Evolutionary conservation across 2,797 vertebrate species (phyloP).

Genomic region (Xiphophorus birchmanni): DNA sequence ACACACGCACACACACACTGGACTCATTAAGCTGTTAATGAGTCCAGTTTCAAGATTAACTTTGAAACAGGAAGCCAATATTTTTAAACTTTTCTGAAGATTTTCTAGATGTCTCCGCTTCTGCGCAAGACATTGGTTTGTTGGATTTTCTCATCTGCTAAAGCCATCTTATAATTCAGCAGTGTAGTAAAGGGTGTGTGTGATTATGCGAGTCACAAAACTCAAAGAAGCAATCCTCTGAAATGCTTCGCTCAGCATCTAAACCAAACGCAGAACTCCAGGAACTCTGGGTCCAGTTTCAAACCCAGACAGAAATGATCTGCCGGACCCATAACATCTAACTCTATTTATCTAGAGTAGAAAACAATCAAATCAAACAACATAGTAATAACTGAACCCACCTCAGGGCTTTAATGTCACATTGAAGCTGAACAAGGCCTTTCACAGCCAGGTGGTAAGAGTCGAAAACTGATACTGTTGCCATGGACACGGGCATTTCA

Average conservation of each 20-base stretch:
- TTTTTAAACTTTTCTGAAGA: background rate
- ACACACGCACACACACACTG: slow-evolving; percentile 40
- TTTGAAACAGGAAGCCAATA: background rate
- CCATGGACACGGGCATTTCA: slow-evolving; percentile 42
- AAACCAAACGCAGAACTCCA: background rate
- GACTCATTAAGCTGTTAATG: slow-evolving; percentile 74
- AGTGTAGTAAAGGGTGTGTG: background rate
- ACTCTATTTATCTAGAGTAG: background rate
- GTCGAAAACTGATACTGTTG: slow-evolving; percentile 14
- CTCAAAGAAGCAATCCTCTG: background rate
- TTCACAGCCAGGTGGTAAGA: slow-evolving; percentile 25
- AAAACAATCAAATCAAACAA: background rate
- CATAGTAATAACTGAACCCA: slow-evolving; percentile 20
- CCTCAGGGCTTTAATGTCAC: slow-evolving; percentile 31
- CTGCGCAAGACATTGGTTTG: background rate
- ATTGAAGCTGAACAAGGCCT: slow-evolving; percentile 40
- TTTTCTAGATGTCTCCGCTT: background rate
- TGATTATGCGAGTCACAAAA: background rate
- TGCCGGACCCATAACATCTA: background rate
- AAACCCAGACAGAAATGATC: background rate
- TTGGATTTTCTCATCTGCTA: background rate
- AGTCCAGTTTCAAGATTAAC: slow-evolving; percentile 51
- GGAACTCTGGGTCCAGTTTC: background rate
- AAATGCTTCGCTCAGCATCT: background rate
- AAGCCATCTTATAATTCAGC: background rate